Evolutionary conservation across 2,113 vertebrate genomes (phyloP).

Genomic region (Anthoscopus minutus): DNA sequence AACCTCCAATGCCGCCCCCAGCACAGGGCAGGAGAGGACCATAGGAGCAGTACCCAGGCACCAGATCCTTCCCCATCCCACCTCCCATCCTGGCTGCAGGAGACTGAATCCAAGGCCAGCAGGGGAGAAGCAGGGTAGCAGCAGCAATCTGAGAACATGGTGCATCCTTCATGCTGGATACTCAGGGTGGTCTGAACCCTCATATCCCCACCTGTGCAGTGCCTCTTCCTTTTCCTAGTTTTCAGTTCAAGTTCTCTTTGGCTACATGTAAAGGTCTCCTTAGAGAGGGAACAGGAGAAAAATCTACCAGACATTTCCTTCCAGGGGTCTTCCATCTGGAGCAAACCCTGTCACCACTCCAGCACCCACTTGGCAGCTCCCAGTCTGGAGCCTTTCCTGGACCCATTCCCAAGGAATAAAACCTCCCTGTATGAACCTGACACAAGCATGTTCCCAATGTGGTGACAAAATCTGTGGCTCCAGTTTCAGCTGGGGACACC

Average conservation of each 20-base stretch:
- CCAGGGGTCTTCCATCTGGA: background rate
- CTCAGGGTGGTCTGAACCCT: background rate
- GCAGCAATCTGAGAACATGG: rapidly evolving
- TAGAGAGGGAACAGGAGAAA: background rate
- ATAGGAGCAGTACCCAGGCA: background rate
- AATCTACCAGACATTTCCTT: background rate
- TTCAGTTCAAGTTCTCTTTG: background rate
- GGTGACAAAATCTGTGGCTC: background rate
- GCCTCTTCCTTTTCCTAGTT: background rate
- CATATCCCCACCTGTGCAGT: rapidly evolving
- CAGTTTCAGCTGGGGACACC: background rate
- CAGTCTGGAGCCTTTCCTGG: rapidly evolving
- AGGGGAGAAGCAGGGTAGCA: background rate
- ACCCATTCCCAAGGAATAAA: background rate
- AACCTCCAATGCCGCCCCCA: background rate
- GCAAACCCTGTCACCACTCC: background rate
- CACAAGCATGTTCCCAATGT: rapidly evolving
- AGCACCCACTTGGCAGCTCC: background rate
- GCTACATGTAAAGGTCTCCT: background rate
- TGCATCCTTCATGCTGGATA: background rate
- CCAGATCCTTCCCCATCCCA: background rate
- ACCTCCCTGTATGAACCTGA: background rate
- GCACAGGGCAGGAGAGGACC: background rate
- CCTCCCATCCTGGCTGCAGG: background rate
- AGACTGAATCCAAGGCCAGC: rapidly evolving